A percentile compares a stretch with the other conserved stretches of the same genome.
These are phyloP conservation scores for Falcunculus frontatus DNA, from an alignment of 2,113 vertebrate genomes.

Conservation along the genomic window DNA sequence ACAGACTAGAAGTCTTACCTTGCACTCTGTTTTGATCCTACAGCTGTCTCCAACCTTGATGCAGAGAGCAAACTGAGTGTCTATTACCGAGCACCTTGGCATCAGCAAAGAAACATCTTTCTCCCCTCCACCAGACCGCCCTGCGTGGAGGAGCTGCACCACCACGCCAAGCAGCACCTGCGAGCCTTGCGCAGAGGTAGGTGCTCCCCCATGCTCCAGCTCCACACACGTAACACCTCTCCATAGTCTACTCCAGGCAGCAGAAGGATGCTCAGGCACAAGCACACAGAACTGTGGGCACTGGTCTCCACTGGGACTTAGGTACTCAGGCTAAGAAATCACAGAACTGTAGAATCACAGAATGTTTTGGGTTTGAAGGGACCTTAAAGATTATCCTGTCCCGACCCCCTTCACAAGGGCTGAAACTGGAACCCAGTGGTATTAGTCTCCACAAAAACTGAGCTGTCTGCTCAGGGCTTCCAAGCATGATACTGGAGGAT, in stretches of 20 bases:
- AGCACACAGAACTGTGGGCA: background rate
- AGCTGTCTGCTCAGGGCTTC: background rate
- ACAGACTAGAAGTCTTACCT: background rate
- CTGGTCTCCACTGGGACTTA: background rate
- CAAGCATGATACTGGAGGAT: background rate
- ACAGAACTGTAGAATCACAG: background rate
- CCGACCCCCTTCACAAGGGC: background rate
- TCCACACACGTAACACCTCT: fast-evolving
- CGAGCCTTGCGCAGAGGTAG: slow-evolving; percentile 84
- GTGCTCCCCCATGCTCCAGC: fast-evolving
- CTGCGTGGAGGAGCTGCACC: slow-evolving; percentile 90
- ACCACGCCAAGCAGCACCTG: slow-evolving; percentile 83
- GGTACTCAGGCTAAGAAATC: background rate
- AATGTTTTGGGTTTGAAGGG: background rate
- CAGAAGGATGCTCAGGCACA: background rate
- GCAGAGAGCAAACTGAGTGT: slow-evolving; percentile 89
- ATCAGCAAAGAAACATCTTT: slow-evolving; percentile 89
- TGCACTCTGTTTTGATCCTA: background rate
- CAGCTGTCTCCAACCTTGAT: slow-evolving; percentile 95
- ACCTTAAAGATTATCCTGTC: background rate
- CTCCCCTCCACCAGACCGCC: slow-evolving; percentile 83
- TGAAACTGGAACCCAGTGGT: background rate
- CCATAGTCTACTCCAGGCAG: background rate
- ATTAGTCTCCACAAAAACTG: background rate
- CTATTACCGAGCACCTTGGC: slow-evolving; percentile 87